Conservation (phyloP, 2,797 vertebrate genomes). For the Lepidocolaptes lacrymiger region DNA sequence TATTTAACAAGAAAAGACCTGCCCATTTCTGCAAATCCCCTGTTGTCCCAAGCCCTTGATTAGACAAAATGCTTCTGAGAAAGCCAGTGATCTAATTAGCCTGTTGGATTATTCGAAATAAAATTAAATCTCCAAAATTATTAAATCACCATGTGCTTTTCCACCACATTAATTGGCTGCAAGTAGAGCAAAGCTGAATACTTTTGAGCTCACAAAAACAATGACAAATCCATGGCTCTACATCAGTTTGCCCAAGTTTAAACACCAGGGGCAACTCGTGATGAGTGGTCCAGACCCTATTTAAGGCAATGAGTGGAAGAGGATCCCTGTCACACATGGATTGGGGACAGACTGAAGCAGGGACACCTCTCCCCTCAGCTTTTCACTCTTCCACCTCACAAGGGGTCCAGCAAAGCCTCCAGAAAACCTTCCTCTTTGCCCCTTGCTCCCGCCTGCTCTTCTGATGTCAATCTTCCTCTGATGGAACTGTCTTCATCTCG, state of each 20-base stretch:
- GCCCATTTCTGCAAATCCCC: neutral
- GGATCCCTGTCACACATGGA: neutral
- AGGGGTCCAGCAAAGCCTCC: neutral
- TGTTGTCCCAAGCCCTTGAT: neutral
- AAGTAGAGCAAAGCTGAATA: neutral
- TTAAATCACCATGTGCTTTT: neutral
- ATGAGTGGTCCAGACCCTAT: neutral
- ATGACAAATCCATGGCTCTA: neutral
- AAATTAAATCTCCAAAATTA: conserved; percentile 3
- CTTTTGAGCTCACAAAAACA: neutral
- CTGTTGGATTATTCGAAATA: neutral
- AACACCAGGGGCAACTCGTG: fast-evolving
- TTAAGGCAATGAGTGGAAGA: neutral
- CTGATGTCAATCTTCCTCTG: neutral
- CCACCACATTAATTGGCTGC: neutral
- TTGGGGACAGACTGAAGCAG: neutral
- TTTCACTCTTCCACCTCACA: neutral
- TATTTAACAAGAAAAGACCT: neutral
- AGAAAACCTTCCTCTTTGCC: neutral
- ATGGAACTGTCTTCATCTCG: neutral
- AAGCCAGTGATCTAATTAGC: neutral
- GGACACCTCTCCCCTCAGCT: neutral
- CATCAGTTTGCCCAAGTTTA: neutral
- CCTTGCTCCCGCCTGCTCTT: neutral
- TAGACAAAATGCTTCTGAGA: neutral